Conservation (phyloP, 2,797 vertebrate genomes). For the Fistularia tabacaria region DNA sequence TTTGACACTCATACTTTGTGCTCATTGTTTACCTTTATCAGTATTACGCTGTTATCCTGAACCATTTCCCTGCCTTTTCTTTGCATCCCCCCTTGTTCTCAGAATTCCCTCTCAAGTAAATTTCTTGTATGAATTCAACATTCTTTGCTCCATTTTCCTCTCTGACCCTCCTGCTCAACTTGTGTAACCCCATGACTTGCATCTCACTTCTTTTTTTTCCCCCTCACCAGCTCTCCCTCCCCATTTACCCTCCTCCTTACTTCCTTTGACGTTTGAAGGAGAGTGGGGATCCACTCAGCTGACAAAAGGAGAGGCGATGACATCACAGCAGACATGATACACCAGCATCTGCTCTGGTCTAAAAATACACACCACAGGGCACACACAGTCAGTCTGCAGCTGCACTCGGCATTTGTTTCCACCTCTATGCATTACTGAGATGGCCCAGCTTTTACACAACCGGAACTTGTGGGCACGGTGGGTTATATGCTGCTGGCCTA, state of each 20-base stretch:
- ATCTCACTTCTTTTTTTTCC: not conserved
- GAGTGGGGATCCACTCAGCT: slow-evolving; percentile 67
- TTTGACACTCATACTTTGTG: too few relatives aligned
- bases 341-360: slow-evolving; percentile 76
- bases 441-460: slow-evolving; percentile 63
- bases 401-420: slow-evolving; percentile 66
- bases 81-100: slow-evolving; percentile 1
- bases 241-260: slow-evolving; percentile 16
- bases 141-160: slow-evolving; percentile 7
- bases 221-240: not conserved
- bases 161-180: slow-evolving; percentile 8
- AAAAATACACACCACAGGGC: slow-evolving; percentile 72
- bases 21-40: not conserved
- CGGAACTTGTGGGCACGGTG: slow-evolving; percentile 46
- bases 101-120: not conserved
- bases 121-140: not conserved
- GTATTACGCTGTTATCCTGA: not conserved
- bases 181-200: slow-evolving; percentile 20
- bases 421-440: slow-evolving; percentile 59
- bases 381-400: slow-evolving; percentile 65
- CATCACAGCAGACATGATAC: slow-evolving; percentile 69
- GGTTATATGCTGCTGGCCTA: slow-evolving; percentile 35
- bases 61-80: not conserved
- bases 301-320: slow-evolving; percentile 64
- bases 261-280: slow-evolving; percentile 57